Conservation (phyloP, 2,888 invertebrate species). For the Pinctada fucata region DNA sequence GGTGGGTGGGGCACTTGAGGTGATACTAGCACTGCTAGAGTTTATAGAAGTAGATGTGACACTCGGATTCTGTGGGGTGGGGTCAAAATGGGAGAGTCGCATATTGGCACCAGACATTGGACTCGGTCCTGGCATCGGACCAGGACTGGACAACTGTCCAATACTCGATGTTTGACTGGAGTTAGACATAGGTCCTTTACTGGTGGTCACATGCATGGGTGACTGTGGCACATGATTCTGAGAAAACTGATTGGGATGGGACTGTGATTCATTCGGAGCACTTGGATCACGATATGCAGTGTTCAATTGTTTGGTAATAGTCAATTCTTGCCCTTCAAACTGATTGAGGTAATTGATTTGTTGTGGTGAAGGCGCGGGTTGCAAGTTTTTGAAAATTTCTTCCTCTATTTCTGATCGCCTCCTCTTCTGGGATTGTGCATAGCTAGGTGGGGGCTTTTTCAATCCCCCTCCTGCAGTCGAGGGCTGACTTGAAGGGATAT, state of each 20-base stretch:
- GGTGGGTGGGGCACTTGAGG: constrained; percentile 55
- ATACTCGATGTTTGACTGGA: constrained; percentile 70
- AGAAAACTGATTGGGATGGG: constrained; percentile 59
- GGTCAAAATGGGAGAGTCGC: constrained; percentile 72
- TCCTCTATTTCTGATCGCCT: constrained; percentile 81
- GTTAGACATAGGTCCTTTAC: constrained; percentile 71
- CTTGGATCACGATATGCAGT: constrained; percentile 81
- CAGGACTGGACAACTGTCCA: constrained; percentile 61
- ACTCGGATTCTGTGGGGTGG: constrained; percentile 48
- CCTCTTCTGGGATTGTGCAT: constrained; percentile 74
- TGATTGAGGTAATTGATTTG: constrained; percentile 97
- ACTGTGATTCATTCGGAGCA: constrained; percentile 55
- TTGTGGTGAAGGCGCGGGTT: constrained; percentile 95
- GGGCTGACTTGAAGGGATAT: constrained; percentile 49
- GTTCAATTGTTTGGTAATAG: constrained; percentile 96
- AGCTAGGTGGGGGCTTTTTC: constrained; percentile 75
- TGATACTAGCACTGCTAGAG: constrained; percentile 33
- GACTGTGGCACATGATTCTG: constrained; percentile 66
- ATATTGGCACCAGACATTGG: constrained; percentile 67
- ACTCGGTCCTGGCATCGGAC: constrained; percentile 62
- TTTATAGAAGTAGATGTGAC: constrained; percentile 54
- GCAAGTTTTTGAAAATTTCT: constrained; percentile 82
- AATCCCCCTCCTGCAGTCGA: constrained; percentile 46
- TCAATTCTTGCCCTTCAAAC: constrained; percentile 96
- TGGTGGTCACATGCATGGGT: constrained; percentile 67